Base-by-base conservation (phyloP, 2,888 invertebrate genomes). In the Aphodius sticticus region DNA sequence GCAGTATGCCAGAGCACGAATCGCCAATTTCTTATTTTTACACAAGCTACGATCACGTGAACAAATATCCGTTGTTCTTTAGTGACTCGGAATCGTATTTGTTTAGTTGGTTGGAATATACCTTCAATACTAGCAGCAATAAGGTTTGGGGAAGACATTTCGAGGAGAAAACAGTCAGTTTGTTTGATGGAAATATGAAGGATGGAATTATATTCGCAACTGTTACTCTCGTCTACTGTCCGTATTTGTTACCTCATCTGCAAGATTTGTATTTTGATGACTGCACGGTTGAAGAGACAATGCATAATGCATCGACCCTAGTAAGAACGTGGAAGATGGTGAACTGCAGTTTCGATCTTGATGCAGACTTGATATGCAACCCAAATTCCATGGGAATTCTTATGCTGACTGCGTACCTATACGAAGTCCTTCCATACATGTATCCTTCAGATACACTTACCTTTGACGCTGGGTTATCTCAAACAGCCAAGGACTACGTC, bases 301-400 rank as follows among this genome's bases (percentile, higher is more conserved):
- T 92, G 69, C 92, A 93, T 85, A 94, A 94, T 82, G 92, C 92
- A 1, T 90, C 91, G 81, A 88, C 91, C 38, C 87, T 92, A 69
- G 89, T 91, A 16, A 90, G 91, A 83, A 90, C 91, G 6, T 91
- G 93, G 90, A 90, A 90, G 81, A 85, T 87, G 79, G 86, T 94
- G 69, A 89, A 90, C 75, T 86, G 93, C 4, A 92, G 92, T 82
- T 92, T 92, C 84, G 90, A 91, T 5, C 83, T 93, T 72, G 87
- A 84, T 15, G 91, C 92, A 16, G 87, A 86, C 76, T 91, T 92
- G 80, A 91, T 94, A 78, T 85, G 91, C 0, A 78, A 89, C 26
- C 91, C 92, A 0, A 92, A 92, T 86, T 89, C 89, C 81, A 86
- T 93, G 69, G 91, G 92, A 82, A 92, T 93, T 91, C 80, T 93